Conservation (phyloP, 1,140 invertebrate genomes). For the Lethocerus indicus region DNA sequence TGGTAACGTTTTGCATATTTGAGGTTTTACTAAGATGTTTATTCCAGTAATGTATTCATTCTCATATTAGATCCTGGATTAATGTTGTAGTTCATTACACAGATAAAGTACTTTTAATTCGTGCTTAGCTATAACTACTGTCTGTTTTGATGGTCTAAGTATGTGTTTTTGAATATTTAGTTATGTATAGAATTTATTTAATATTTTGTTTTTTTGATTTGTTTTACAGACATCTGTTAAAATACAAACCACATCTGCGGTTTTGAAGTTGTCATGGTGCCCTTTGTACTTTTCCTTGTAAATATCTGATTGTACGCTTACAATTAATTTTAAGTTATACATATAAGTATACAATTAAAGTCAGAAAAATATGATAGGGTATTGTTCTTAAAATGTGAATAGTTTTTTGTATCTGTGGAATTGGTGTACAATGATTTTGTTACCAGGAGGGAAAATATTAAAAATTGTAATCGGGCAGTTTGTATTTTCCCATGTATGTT, state of each 20-base stretch:
- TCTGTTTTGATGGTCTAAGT: background rate
- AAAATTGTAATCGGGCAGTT: no score
- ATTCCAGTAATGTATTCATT: background rate
- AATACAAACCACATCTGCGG: slow-evolving; percentile 78
- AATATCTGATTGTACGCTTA: no score
- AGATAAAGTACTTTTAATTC: background rate
- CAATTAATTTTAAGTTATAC: no score
- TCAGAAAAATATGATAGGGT: no score
- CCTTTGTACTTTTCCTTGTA: no score
- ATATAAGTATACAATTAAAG: no score
- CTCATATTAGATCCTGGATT: background rate
- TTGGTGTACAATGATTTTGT: no score
- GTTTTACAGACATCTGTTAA: slow-evolving; percentile 71
- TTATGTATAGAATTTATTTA: background rate
- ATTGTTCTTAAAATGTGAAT: no score
- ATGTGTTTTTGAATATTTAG: background rate
- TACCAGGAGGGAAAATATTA: no score
- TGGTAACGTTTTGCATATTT: background rate
- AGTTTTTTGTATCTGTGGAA: no score
- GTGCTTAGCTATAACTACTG: background rate
- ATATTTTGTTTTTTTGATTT: slow-evolving; percentile 19
- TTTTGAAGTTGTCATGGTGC: slow-evolving; percentile 39
- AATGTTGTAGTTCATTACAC: background rate
- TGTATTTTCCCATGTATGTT: no score
- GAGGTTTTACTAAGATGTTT: background rate